phyloP scores from a whole-genome alignment of 2,888 invertebrate genomes.

The Melieria crassipennis region DNA sequence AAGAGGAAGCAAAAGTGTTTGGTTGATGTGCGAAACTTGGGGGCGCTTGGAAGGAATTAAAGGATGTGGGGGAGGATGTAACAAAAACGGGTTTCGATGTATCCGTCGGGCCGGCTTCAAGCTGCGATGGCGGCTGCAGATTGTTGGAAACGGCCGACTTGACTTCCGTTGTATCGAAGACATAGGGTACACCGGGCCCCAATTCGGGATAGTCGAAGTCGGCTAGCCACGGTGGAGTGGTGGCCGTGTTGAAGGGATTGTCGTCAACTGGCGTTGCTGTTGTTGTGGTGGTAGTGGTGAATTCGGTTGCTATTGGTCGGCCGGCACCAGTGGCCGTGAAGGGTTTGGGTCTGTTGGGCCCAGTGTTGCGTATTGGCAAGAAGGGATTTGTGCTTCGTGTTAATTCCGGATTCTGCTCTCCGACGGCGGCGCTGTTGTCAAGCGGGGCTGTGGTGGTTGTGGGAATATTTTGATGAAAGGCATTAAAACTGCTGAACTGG shows the following conservation, averaged over 20 bases:
- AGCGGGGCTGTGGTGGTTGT: conserved; percentile 38
- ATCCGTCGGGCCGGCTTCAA: conserved; percentile 38
- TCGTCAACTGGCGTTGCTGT: conserved; percentile 43
- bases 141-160: conserved; percentile 41
- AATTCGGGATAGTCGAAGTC: conserved; percentile 62
- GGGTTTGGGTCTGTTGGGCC: conserved; percentile 39
- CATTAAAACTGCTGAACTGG: conserved; percentile 24
- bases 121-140: conserved; percentile 44
- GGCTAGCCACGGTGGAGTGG: conserved; percentile 58
- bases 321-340: conserved; percentile 21
- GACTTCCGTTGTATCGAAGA: conserved; percentile 44
- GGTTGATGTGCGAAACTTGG: conserved; percentile 42
- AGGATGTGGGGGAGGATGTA: conserved; percentile 38
- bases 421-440: conserved; percentile 15
- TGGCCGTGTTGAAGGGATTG: conserved; percentile 56
- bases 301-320: conserved; percentile 17
- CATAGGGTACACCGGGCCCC: conserved; percentile 61
- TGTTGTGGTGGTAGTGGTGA: conserved; percentile 37
- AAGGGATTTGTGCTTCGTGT: conserved; percentile 37
- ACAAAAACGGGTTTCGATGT: conserved; percentile 34
- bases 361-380: conserved; percentile 27
- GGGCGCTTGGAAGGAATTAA: conserved; percentile 42
- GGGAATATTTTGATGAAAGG: conserved; percentile 36
- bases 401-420: background rate
- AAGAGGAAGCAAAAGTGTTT: conserved; percentile 35